Evolutionary conservation across 2,797 vertebrate genomes (phyloP), one percentile per base, ranked within the genome.

Genomic region (Hippoglossus hippoglossus): DNA sequence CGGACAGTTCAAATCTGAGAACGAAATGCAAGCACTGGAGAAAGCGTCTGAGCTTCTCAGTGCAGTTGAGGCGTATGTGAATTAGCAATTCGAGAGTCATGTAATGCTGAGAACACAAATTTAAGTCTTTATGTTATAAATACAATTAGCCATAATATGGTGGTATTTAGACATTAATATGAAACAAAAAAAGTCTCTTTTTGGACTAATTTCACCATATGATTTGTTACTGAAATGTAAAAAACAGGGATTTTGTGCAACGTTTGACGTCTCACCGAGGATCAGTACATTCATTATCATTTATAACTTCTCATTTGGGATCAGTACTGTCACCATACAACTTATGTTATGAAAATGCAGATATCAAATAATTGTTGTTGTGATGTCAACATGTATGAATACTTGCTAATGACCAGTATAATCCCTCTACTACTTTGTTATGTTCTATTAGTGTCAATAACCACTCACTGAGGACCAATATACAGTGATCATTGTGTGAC

Each of bases 41-140:
- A 63, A 89, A 31, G 94, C 94, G 2, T 62, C 80, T 16, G 71
- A 91, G 18, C 80, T 96, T 22, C 78, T 96, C 11, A 34, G 21
- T 11, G 79, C 62, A 69, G 79, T 95, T 6, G 85, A 91, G 28
- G 59, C 9, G 0, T 96, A 94, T 61, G 80, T 96, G 7, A 78
- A 79, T 66, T 89, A 86, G 36, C 46, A 39, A 83, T 31, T 76
- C 0, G 59, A 70, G 55, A 6, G 15, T 41, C 18, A 12, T 6
- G 16, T 49, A 12, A 11, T 28, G 11, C 44, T 54, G 6, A 19
- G 26, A 34, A 19, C 2, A 5, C 16, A 15, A 15, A 46, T 46
- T 46, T 7, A 18, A 46, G 22, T 49, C 19, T 46, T 46, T 46
- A 5, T 46, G 1, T 44, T 44, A 13, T 11, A 13, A n/a, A n/a